Evolutionary conservation across 1,140 invertebrate species (phyloP).

Genomic region (Bombus sylvicola): DNA sequence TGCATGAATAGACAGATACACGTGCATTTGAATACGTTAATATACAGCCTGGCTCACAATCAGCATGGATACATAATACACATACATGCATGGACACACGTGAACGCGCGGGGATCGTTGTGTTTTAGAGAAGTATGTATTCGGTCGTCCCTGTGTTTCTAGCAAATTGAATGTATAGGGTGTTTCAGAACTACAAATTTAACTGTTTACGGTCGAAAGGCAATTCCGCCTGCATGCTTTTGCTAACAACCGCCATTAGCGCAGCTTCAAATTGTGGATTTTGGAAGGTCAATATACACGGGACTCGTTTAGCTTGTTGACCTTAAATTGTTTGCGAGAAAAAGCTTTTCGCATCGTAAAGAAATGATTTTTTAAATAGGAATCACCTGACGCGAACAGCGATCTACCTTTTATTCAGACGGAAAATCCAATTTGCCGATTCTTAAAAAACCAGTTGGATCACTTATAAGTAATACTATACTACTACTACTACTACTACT

Average conservation of each 20-base stretch:
- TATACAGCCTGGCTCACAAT: conserved; percentile 53
- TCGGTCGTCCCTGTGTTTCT: background rate
- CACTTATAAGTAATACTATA: too few species aligned
- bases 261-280: conserved; percentile 13
- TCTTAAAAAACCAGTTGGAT: too few species aligned
- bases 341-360: background rate
- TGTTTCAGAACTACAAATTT: conserved; percentile 20
- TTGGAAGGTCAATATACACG: conserved; percentile 12
- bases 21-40: conserved; percentile 71
- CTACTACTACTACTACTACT: too few species aligned
- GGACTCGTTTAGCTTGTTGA: conserved; percentile 7
- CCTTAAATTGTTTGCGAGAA: conserved; percentile 3
- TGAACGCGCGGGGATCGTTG: background rate
- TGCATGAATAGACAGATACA: conserved; percentile 52
- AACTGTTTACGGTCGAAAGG: conserved; percentile 21
- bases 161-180: conserved; percentile 23
- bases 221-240: conserved; percentile 6
- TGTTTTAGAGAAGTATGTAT: conserved; percentile 8
- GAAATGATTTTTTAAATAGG: background rate
- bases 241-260: conserved; percentile 23
- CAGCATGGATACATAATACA: conserved; percentile 13
- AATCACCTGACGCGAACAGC: background rate
- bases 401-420: too few species aligned
- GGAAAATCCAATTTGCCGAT: too few species aligned
- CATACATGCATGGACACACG: background rate